Evolutionary conservation across 37 sponge, comb jelly and placozoan genomes (phyloP), one percentile per base, ranked within the genome.

Genomic region (Chondrilla cf. caribensis): DNA sequence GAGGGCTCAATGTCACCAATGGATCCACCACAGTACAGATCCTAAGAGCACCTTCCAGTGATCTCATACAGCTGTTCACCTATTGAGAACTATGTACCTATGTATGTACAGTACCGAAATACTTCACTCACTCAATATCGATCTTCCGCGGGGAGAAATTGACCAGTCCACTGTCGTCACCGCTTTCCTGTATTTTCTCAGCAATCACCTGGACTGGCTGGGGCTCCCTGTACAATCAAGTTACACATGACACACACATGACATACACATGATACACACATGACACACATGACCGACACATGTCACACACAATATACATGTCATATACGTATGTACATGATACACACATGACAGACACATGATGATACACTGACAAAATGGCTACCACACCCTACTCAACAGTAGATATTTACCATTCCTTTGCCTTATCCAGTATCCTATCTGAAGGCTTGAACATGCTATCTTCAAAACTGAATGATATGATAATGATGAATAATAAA

Each of bases 141-240:
- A 73, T 75, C 58, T 26, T 73, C 19, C 88, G 39, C 0, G 91
- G 78, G 33, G 77, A 58, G 55, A 91, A 79, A 0, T 41, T 36
- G 54, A 85, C 84, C 37, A 91, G 84, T 5, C 91, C 91, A 58
- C 58, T 84, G 71, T 91, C 91, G n/a, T 91, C 87, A 66, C 72
- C 33, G 5, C 55, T 60, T 15, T 80, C 79, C 70, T 84, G 77
- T 15, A 76, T 67, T 36, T 87, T 65, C 85, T 91, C 39, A 0
- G 51, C 65, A 1, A 41, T 42, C 5, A n/a, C 38, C 60, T 79
- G 42, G 0, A 36, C 86, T 22, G 82, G 58, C 9, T 31, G 39
- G 38, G 59, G 51, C 68, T 81, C 77, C 76, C 75, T 83, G 38
- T 40, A 29, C 22, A 31, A 29, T 11, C 26, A 70, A 8, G 37